These are phyloP conservation scores for Crambe crambe DNA, from an alignment of 37 sponge, comb jelly and placozoan genomes.

Conservation along the genomic window DNA sequence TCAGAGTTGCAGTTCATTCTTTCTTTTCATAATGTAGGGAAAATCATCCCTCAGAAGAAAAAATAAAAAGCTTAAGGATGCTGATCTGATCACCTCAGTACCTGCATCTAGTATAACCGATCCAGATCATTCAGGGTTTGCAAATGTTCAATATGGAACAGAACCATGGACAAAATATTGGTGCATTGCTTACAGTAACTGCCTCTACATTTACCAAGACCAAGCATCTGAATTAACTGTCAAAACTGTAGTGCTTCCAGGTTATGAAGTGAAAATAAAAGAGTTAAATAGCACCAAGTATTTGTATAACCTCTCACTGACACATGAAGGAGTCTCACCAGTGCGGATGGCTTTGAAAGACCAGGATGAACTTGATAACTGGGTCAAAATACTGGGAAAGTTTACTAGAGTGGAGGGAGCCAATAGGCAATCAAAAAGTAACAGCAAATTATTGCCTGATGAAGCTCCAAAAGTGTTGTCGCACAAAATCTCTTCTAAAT, in stretches of 20 bases:
- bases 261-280: conserved; percentile 25
- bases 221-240: conserved; percentile 28
- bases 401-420: conserved; percentile 22
- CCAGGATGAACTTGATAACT: conserved; percentile 30
- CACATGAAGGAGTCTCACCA: conserved; percentile 20
- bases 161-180: conserved; percentile 59
- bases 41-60: conserved; percentile 5
- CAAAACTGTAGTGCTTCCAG: conserved; percentile 47
- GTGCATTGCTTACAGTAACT: conserved; percentile 49
- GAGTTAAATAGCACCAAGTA: conserved; percentile 13
- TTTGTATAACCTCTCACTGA: conserved; percentile 17
- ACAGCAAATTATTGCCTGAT: neutral
- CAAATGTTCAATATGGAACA: conserved; percentile 40
- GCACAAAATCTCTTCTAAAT: neutral
- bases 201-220: conserved; percentile 65
- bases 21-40: conserved; percentile 9
- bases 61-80: conserved; percentile 13
- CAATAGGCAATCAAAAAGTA: neutral
- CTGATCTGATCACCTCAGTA: conserved; percentile 39
- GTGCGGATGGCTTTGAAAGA: conserved; percentile 34
- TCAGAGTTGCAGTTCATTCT: no score
- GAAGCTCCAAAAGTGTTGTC: neutral
- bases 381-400: conserved; percentile 57
- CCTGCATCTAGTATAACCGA: conserved; percentile 26
- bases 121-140: conserved; percentile 29